A percentile compares a stretch with the other conserved stretches of the same genome.
These are phyloP conservation scores for Rhombomys opimus DNA, from an alignment of 2,113 vertebrate species.

Conservation along the genomic window DNA sequence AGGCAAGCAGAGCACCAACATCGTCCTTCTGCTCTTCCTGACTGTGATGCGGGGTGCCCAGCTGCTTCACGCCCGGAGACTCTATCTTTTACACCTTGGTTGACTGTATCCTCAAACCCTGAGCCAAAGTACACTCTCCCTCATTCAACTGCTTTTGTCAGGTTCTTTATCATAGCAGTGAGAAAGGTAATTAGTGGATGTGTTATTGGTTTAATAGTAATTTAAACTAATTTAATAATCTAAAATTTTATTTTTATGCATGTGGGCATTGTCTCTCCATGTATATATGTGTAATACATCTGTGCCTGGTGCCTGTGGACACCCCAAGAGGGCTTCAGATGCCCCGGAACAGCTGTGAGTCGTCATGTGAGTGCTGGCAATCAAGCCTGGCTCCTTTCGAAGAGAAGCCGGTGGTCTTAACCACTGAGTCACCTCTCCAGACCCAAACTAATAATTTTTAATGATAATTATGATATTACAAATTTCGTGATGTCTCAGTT, in stretches of 20 bases:
- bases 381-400: neutral
- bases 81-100: neutral
- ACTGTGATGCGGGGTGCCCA: neutral
- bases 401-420: neutral
- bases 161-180: neutral
- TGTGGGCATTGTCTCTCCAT: neutral
- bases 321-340: neutral
- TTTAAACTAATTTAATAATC: neutral
- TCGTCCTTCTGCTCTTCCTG: neutral
- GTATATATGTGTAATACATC: neutral
- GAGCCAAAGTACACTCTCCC: neutral
- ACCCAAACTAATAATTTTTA: neutral
- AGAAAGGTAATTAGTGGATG: neutral
- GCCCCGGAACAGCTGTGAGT: neutral
- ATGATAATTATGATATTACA: neutral
- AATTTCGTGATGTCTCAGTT: neutral
- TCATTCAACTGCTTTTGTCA: neutral
- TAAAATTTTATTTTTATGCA: neutral
- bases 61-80: neutral
- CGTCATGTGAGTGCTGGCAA: neutral
- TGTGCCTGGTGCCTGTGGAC: neutral
- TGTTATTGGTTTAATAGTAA: neutral
- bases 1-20: neutral
- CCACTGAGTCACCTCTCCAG: neutral
- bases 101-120: neutral